Conservation (phyloP, 2,113 vertebrate genomes). For the Trochalopteron elliotii region DNA sequence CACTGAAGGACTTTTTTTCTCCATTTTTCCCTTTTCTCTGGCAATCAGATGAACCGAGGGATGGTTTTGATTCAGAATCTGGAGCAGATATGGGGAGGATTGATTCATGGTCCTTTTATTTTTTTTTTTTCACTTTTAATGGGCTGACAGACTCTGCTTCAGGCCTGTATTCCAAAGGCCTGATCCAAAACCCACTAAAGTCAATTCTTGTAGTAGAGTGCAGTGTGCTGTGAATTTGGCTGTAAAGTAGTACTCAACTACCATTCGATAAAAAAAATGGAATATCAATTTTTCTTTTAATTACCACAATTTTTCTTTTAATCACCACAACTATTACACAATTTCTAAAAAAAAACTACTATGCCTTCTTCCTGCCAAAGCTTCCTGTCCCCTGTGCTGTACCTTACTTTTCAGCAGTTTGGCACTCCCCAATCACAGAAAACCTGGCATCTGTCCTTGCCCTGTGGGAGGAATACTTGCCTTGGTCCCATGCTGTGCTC, state of each 20-base stretch:
- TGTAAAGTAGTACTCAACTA: slow-evolving; percentile 8
- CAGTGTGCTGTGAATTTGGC: slow-evolving; percentile 29
- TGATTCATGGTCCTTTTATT: slow-evolving; percentile 50
- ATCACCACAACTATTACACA: neutral
- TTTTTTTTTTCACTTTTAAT: slow-evolving; percentile 38
- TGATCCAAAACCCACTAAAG: slow-evolving; percentile 51
- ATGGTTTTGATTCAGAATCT: slow-evolving; percentile 69
- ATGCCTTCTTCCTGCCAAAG: neutral
- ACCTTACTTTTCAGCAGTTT: neutral
- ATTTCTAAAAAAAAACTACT: neutral
- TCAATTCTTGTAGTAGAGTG: neutral
- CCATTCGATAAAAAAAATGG: neutral
- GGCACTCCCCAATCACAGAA: neutral
- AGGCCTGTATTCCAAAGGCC: slow-evolving; percentile 49
- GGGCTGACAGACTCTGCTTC: slow-evolving; percentile 49
- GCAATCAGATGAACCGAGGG: slow-evolving; percentile 3
- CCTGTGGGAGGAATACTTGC: neutral
- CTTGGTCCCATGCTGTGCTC: neutral
- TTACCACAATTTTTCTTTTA: slow-evolving; percentile 11
- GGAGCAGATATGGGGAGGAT: slow-evolving; percentile 54
- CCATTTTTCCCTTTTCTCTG: slow-evolving; percentile 8
- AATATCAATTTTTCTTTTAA: neutral
- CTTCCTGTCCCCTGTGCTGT: neutral
- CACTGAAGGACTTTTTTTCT: neutral
- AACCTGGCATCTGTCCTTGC: neutral